Conservation (phyloP, 2,113 vertebrate genomes). For the Pycnonotus jocosus region DNA sequence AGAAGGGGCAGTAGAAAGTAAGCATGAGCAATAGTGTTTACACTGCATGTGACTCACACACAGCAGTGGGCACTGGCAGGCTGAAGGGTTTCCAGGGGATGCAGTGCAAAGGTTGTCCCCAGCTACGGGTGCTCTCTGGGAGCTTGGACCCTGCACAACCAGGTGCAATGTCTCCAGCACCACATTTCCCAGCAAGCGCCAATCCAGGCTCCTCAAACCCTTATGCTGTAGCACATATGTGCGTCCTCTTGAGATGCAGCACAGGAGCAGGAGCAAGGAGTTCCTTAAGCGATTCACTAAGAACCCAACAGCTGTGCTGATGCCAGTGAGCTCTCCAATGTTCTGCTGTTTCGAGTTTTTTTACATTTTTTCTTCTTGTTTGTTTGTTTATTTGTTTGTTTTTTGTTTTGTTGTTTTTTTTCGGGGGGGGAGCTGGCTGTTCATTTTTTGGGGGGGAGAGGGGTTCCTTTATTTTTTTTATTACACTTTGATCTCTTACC, state of each 20-base stretch:
- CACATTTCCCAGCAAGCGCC: neutral
- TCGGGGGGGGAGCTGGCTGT: too few relatives aligned
- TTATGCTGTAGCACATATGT: neutral
- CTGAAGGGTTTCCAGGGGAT: neutral
- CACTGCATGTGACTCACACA: neutral
- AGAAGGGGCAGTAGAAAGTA: neutral
- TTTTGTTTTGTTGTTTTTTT: too few relatives aligned
- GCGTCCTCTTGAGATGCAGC: neutral
- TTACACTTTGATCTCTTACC: neutral
- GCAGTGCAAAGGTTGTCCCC: neutral
- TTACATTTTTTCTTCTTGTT: neutral
- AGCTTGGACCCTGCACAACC: neutral
- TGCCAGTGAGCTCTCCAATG: neutral
- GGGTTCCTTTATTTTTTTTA: neutral
- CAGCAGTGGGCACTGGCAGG: neutral
- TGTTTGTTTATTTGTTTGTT: too few relatives aligned
- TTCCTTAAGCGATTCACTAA: neutral
- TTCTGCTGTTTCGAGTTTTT: neutral
- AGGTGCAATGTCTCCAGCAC: neutral
- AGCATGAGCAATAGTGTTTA: neutral
- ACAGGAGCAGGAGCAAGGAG: neutral
- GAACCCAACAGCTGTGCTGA: neutral
- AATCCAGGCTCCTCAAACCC: neutral
- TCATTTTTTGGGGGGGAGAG: too few relatives aligned
- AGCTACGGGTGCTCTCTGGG: too few relatives aligned